Evolutionary conservation across 2,888 invertebrate species (phyloP).

Genomic region (Dolomedes plantarius): DNA sequence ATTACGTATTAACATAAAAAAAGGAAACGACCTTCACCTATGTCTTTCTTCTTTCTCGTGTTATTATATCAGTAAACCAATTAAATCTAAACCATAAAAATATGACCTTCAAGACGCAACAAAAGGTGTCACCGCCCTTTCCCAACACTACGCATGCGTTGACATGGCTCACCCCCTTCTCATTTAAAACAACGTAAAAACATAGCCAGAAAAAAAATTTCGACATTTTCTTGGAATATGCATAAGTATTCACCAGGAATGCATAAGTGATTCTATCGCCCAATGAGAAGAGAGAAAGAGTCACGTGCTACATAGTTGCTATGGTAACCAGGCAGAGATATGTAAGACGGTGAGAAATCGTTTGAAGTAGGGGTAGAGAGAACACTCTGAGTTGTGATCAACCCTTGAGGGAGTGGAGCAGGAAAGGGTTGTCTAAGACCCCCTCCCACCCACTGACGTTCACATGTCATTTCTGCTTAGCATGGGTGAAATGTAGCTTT

Average conservation of each 20-base stretch:
- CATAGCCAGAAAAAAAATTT: constrained; percentile 4
- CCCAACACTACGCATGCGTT: constrained; percentile 33
- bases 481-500: no score
- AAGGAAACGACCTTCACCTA: constrained; percentile 1
- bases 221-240: constrained; percentile 54
- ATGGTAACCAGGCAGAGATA: constrained; percentile 55
- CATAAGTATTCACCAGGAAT: constrained; percentile 59
- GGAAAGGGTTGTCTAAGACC: neutral
- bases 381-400: constrained; percentile 24
- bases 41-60: neutral
- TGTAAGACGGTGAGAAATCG: constrained; percentile 66
- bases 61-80: constrained; percentile 28
- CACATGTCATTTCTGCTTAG: neutral
- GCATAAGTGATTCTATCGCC: constrained; percentile 58
- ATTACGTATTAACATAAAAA: neutral
- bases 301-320: constrained; percentile 32
- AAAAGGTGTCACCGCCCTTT: constrained; percentile 42
- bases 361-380: constrained; percentile 41
- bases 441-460: neutral
- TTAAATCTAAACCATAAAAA: constrained; percentile 38
- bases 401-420: constrained; percentile 24
- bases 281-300: constrained; percentile 31
- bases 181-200: constrained; percentile 49
- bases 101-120: constrained; percentile 39
- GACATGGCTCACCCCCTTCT: constrained; percentile 21